phyloP scores from a whole-genome alignment of 2,113 vertebrate genomes.

The Neopipo cinnamomea region DNA sequence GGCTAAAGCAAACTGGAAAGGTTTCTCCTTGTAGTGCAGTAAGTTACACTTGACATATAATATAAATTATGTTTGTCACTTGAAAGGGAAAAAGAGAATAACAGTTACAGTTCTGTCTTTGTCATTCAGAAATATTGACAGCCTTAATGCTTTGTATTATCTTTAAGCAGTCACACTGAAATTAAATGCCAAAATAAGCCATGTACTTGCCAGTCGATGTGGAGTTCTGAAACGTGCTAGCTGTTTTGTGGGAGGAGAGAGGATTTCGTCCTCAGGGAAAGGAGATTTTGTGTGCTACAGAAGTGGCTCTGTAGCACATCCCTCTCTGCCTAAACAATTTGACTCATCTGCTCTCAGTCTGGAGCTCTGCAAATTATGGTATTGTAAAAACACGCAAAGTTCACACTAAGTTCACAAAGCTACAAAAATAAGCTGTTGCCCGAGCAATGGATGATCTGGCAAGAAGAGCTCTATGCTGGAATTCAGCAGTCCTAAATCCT shows the following conservation, averaged over 20 bases:
- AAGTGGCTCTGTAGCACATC: constrained; percentile 47
- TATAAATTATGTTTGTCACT: constrained; percentile 29
- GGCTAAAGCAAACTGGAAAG: constrained; percentile 1
- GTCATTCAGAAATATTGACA: constrained; percentile 56
- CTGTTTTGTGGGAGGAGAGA: constrained; percentile 45
- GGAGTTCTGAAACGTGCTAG: constrained; percentile 22
- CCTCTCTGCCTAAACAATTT: constrained; percentile 55
- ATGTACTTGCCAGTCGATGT: constrained; percentile 29
- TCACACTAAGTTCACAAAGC: constrained; percentile 61
- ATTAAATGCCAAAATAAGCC: constrained; percentile 58
- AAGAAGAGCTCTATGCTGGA: not conserved
- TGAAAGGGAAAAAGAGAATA: constrained; percentile 35
- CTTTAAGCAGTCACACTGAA: constrained; percentile 39
- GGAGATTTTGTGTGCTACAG: constrained; percentile 46
- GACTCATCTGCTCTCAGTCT: constrained; percentile 67
- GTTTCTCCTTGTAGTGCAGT: not conserved
- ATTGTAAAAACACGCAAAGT: constrained; percentile 62
- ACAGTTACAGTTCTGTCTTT: constrained; percentile 27
- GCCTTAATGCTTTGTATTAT: constrained; percentile 47
- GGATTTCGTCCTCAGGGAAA: constrained; percentile 39
- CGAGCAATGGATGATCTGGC: not conserved
- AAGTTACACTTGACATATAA: not conserved
- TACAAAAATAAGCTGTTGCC: constrained; percentile 50
- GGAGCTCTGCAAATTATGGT: constrained; percentile 48
- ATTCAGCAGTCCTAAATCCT: not conserved